Evolutionary conservation across 2,888 invertebrate species (phyloP), one percentile per base, ranked within the genome.

Genomic region (Ischnus inquisitorius): DNA sequence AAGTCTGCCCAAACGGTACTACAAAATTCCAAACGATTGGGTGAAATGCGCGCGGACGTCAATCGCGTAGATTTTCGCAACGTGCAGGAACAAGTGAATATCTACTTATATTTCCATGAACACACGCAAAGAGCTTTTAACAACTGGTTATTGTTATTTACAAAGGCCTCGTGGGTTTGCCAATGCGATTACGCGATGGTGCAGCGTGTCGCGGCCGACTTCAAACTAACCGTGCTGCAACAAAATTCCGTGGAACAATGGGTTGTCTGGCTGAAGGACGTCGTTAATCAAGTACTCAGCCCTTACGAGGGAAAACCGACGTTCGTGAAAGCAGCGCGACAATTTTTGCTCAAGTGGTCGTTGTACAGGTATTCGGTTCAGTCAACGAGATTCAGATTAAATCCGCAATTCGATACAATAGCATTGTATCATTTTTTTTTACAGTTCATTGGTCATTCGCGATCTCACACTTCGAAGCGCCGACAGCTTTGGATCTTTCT

Each of bases 401-500:
- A 54, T 39, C 8, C 12, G 43, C 46, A 72, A 19, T 6, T 57
- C 16, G 16, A 25, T 1, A 57, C n/a, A 3, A 22, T 4, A 54
- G 69, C 4, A 60, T 34, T 34, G 8, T 34, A 34, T 34, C 5
- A 34, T 34, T 34, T 34, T 34, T 34, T 34, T 2, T 75, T 75
- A 39, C 93, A 98, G 98, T 93, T 99, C 99, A 78, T 98, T 99
- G 96, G 98, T 99, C 82, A 99, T 99, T 89, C 95, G 99, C 68
- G 99, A 99, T 94, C 95, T 99, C 87, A 99, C 99, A 62, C 95
- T 99, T 86, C 95, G 98, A 89, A 99, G 99, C 83, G 99, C 99
- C 54, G 98, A 99, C 25, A 99, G 99, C 94, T 99, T 99, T 95
- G 99, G 99, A 72, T 99, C 99, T 87, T 99, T 99, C 95, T 99